A percentile compares a stretch with the other conserved stretches of the same genome.
Conservation (phyloP, 2,113 vertebrate genomes). For the Ptilonorhynchus violaceus region DNA sequence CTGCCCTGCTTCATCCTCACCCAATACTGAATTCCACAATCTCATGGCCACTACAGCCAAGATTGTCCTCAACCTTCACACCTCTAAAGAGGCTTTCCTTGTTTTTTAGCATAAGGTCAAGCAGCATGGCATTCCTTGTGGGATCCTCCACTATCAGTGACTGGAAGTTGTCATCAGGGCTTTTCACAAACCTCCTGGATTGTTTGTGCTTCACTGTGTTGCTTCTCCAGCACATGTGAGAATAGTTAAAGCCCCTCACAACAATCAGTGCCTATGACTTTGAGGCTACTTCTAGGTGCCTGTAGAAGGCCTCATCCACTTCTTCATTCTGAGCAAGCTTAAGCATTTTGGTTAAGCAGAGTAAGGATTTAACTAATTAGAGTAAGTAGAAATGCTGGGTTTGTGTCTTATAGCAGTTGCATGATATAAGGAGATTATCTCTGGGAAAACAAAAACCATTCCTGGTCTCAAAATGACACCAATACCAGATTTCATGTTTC, state of each 20-base stretch:
- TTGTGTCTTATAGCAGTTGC: neutral
- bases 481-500: neutral
- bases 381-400: neutral
- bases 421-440: neutral
- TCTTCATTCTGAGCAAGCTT: neutral
- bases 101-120: neutral
- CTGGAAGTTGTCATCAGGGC: no score
- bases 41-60: neutral
- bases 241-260: neutral
- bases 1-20: neutral
- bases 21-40: neutral
- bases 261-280: neutral
- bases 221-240: neutral
- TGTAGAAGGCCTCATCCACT: neutral
- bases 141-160: neutral
- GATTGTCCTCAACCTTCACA: neutral
- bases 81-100: neutral
- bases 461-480: neutral
- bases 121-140: neutral
- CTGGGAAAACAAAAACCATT: neutral
- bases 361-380: neutral
- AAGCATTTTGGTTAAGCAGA: neutral
- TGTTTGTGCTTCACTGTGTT: neutral
- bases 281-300: neutral
- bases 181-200: rapidly evolving